Conservation (phyloP, 2,797 vertebrate genomes). For the Anomalospiza imberbis region DNA sequence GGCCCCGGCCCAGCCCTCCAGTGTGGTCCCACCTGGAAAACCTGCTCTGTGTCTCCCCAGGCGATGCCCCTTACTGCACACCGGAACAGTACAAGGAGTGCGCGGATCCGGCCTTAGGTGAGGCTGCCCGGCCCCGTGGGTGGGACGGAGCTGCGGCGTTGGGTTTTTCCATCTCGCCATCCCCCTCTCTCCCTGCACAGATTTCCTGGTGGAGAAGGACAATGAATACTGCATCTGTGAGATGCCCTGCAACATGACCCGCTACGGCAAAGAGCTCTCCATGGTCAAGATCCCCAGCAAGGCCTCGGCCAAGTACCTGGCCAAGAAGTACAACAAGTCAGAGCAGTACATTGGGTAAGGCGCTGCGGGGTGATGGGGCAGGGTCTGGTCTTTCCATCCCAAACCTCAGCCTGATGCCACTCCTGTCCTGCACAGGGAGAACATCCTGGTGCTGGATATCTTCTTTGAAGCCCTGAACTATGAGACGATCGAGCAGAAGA, state of each 20-base stretch:
- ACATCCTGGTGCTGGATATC: constrained; percentile 98
- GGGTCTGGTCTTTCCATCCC: neutral
- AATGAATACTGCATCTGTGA: constrained; percentile 93
- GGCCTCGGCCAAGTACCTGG: constrained; percentile 93
- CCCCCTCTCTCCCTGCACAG: constrained; percentile 64
- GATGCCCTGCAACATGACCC: constrained; percentile 93
- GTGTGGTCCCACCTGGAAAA: accelerated
- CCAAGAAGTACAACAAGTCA: constrained; percentile 97
- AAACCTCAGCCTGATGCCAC: neutral
- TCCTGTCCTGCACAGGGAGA: constrained; percentile 83
- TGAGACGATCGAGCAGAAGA: constrained; percentile 98
- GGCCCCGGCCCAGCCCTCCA: accelerated
- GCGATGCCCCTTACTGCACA: constrained; percentile 97
- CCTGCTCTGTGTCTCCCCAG: constrained; percentile 66
- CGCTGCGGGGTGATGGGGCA: accelerated
- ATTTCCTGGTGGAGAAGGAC: constrained; percentile 94
- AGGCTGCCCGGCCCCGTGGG: constrained; percentile 24
- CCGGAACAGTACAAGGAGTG: constrained; percentile 99
- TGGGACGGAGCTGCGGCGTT: accelerated
- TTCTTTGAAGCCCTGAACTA: constrained; percentile 98
- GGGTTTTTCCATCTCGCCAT: neutral
- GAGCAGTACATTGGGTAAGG: constrained; percentile 93
- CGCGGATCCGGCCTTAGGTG: constrained; percentile 94
- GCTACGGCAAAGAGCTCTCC: constrained; percentile 93
- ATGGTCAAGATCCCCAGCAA: constrained; percentile 98